These are phyloP conservation scores for Machimus rusticus DNA, from an alignment of 2,888 invertebrate species.

Conservation along the genomic window DNA sequence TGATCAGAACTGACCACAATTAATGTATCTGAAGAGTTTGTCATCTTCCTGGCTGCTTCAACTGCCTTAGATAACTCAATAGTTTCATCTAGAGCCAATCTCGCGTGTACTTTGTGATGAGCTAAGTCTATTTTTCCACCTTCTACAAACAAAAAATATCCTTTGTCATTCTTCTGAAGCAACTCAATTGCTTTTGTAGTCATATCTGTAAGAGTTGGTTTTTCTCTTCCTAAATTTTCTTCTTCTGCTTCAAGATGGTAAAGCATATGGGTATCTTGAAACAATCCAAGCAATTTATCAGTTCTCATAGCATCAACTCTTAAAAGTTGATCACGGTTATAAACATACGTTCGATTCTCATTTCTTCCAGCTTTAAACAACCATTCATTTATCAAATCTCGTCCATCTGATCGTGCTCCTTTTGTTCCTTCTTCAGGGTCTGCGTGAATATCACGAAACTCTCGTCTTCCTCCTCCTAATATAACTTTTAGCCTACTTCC, in stretches of 20 bases:
- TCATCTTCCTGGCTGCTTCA: conserved; percentile 68
- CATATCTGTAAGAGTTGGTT: conserved; percentile 82
- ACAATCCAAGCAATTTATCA: conserved; percentile 73
- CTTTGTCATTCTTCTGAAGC: conserved; percentile 70
- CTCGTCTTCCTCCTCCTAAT: conserved; percentile 77
- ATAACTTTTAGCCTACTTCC: conserved; percentile 77
- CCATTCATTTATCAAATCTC: conserved; percentile 74
- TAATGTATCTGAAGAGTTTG: conserved; percentile 74
- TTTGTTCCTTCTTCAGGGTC: conserved; percentile 65
- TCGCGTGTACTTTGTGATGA: conserved; percentile 58
- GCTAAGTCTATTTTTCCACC: conserved; percentile 65
- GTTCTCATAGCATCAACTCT: conserved; percentile 61
- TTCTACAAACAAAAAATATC: conserved; percentile 82
- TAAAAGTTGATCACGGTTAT: conserved; percentile 64
- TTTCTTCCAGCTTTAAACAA: conserved; percentile 63
- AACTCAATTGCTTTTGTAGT: conserved; percentile 77
- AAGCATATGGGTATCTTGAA: conserved; percentile 71
- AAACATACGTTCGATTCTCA: conserved; percentile 62
- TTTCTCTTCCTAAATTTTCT: conserved; percentile 59
- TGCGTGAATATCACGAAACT: conserved; percentile 68
- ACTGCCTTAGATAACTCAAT: conserved; percentile 80
- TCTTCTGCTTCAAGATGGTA: conserved; percentile 70
- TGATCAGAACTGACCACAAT: conserved; percentile 85
- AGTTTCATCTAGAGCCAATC: conserved; percentile 59
- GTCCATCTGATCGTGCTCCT: conserved; percentile 68